Base-by-base conservation (phyloP, 2,797 vertebrate species). In the Pipistrellus nathusii region DNA sequence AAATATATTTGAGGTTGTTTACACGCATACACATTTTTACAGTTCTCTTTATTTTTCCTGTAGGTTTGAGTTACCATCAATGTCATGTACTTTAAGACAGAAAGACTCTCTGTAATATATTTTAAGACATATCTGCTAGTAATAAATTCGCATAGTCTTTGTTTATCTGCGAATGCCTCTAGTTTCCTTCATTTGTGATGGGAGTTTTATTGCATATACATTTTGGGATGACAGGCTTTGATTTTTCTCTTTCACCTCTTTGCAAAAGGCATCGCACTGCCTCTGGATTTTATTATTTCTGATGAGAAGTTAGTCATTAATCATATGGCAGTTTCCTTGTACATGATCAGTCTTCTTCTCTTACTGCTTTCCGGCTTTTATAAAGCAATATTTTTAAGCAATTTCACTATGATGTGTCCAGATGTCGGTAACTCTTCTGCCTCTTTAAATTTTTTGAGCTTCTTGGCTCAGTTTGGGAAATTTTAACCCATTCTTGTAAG, bases 41-140 rank as follows among this genome's bases (percentile, higher is more conserved):
- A 23, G 44, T 66, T 32, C 44, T 66, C 80, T 66, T 83, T 78
- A 46, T 44, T 68, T 92, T 90, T 84, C 8, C 55, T 85, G 0
- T 44, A 59, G 25, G 51, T 73, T 64, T 85, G 32, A 80, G 8
- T 68, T 85, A 77, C 3, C 30, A 38, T 51, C 30, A 9, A 35
- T 73, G 25, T 35, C 17, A 41, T 81, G 18, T 38, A 41, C 46
- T 73, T 92, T 87, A 88, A 90, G 41, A 64, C 57, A 21, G 17
- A 87, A 82, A 93, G 27, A 38, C 3, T 59, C 72, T 20, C n/a
- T 46, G 87, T 94, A 95, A 85, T 92, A 35, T 75, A 82, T 90
- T 88, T 92, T 93, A 90, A 85, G 48, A 18, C 17, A 35, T 71
- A 78, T 73, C 38, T 82, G 2, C 6, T 46, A 59, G 66, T 14